phyloP scores from a whole-genome alignment of 1,140 invertebrate species.

The Drosophila arizonae region DNA sequence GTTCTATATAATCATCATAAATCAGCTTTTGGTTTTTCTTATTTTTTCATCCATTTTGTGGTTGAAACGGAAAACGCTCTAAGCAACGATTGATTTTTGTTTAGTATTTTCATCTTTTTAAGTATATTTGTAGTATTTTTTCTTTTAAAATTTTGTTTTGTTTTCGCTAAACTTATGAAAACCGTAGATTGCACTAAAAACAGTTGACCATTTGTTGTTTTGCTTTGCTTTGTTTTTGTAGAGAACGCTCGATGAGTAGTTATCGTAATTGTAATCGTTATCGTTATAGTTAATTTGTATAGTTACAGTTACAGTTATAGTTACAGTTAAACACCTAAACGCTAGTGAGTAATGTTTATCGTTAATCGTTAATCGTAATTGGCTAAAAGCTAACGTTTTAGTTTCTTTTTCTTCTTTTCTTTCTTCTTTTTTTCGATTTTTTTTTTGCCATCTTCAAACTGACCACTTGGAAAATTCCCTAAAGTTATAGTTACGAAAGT shows the following conservation, averaged over 20 bases:
- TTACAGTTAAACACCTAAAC: conserved; percentile 15
- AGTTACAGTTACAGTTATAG: conserved; percentile 49
- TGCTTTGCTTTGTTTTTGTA: background rate
- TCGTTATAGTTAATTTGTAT: conserved; percentile 43
- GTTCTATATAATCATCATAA: conserved; percentile 35
- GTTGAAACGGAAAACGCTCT: conserved; percentile 47
- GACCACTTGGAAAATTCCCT: conserved; percentile 66
- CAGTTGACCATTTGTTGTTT: conserved; percentile 59
- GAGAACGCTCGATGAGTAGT: conserved; percentile 54
- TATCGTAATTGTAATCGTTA: conserved; percentile 46
- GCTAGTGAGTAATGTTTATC: conserved; percentile 27
- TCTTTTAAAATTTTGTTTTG: conserved; percentile 37
- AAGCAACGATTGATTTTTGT: conserved; percentile 28
- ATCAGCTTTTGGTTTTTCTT: conserved; percentile 46
- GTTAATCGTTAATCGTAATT: conserved; percentile 32
- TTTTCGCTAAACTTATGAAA: conserved; percentile 75
- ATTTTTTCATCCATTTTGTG: background rate
- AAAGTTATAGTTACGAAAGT: conserved; percentile 46
- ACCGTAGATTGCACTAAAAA: conserved; percentile 81
- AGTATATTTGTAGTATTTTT: conserved; percentile 10
- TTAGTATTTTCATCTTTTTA: conserved; percentile 23
- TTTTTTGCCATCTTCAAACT: conserved; percentile 31
- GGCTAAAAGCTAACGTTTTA: conserved; percentile 34
- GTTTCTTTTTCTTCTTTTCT: conserved; percentile 9
- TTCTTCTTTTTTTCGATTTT: background rate